Evolutionary conservation across 2,888 invertebrate genomes (phyloP).

Genomic region (Gari tellinella): DNA sequence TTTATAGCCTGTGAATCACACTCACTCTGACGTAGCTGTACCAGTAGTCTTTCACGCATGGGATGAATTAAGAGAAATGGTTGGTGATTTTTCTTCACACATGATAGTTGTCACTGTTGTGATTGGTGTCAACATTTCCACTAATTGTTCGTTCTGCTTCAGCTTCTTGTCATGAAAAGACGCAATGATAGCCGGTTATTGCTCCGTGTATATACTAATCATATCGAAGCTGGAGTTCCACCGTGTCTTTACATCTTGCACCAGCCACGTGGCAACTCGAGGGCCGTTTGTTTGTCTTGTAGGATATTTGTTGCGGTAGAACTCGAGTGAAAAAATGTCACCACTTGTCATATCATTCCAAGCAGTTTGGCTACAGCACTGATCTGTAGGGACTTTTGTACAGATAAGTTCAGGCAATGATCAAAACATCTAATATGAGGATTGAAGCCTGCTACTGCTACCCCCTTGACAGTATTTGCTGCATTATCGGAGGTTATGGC

Average conservation of each 20-base stretch:
- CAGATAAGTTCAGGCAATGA: not conserved
- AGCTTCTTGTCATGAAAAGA: no score
- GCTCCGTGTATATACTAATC: not conserved
- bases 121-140: slow-evolving; percentile 22
- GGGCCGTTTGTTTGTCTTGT: not conserved
- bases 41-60: slow-evolving; percentile 12
- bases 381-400: not conserved
- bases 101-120: slow-evolving; percentile 32
- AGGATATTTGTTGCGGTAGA: not conserved
- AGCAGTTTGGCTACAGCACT: not conserved
- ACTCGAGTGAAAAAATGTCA: not conserved
- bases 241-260: not conserved
- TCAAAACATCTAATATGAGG: not conserved
- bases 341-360: not conserved
- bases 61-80: no score
- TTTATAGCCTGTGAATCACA: slow-evolving; percentile 9
- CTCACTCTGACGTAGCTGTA: slow-evolving; percentile 1
- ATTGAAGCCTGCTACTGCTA: not conserved
- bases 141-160: no score
- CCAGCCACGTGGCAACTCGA: not conserved
- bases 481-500: not conserved
- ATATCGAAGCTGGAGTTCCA: not conserved
- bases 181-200: not conserved
- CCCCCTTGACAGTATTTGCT: not conserved
- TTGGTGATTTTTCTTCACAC: slow-evolving; percentile 21